Conservation (phyloP, 2,113 vertebrate genomes). For the Caretta caretta region DNA sequence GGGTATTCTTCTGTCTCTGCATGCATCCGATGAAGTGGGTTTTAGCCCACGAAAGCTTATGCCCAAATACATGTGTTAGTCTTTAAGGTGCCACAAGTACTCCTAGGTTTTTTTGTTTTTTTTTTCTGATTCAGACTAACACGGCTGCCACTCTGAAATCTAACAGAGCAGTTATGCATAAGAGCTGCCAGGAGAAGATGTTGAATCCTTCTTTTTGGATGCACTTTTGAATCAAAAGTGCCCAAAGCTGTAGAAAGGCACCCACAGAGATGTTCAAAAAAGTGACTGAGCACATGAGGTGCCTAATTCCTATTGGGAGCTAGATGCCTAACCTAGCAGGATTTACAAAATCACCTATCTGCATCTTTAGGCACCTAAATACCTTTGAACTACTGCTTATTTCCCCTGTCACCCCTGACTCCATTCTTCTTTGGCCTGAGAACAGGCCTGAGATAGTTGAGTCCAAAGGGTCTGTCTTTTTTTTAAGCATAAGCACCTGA, state of each 20-base stretch:
- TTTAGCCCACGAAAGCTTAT: too few relatives aligned
- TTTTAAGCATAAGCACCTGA: background rate
- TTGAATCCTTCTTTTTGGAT: background rate
- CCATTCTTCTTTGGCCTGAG: background rate
- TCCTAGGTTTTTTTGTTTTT: too few relatives aligned
- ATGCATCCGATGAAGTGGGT: too few relatives aligned
- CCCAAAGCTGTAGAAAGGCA: background rate
- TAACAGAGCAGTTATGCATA: rapidly evolving
- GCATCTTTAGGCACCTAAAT: background rate
- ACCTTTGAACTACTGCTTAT: background rate
- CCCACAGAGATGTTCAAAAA: background rate
- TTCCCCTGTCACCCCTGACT: background rate
- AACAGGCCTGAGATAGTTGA: background rate
- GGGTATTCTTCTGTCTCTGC: too few relatives aligned
- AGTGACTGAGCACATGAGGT: rapidly evolving
- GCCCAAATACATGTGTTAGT: too few relatives aligned
- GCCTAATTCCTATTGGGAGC: background rate
- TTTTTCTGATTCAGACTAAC: too few relatives aligned
- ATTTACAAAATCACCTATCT: background rate
- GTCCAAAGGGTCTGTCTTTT: background rate
- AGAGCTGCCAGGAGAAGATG: rapidly evolving
- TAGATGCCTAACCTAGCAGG: background rate
- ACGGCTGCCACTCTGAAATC: too few relatives aligned
- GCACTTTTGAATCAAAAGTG: background rate
- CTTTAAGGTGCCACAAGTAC: too few relatives aligned